Evolutionary conservation across 1,140 invertebrate species (phyloP), one percentile per base, ranked within the genome.

Genomic region (Babylonia areolata): DNA sequence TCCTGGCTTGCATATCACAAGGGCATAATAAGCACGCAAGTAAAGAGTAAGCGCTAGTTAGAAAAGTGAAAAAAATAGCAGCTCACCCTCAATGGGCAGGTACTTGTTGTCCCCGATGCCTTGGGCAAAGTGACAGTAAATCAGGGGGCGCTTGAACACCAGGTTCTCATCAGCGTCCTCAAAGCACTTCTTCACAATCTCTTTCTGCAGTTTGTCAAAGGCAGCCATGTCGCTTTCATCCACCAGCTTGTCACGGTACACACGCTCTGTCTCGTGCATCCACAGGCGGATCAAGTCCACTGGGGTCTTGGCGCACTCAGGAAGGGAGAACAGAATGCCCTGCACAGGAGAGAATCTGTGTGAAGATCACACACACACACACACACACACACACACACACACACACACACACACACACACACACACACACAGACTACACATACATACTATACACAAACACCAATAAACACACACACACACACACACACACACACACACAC

Each of bases 21-120:
- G n/a, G n/a, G n/a, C n/a, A n/a, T n/a, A n/a, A n/a, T n/a, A n/a
- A n/a, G n/a, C n/a, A n/a, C n/a, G n/a, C n/a, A n/a, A n/a, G n/a
- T n/a, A n/a, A n/a, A n/a, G n/a, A n/a, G n/a, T n/a, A n/a, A n/a
- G n/a, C n/a, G n/a, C n/a, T n/a, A n/a, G n/a, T n/a, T n/a, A n/a
- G n/a, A n/a, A n/a, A n/a, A n/a, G n/a, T 51, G 9, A 51, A 51
- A 51, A 51, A 51, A 51, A 51, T 20, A 11, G 46, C 58, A 64
- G 58, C 58, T 64, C 20, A 64, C 58, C 95, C 12, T n/a, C 73
- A 12, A 98, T 96, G 28, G 97, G 96, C 96, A 98, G 97, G 93
- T 99, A 99, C 93, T 99, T 99, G 0, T 98, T 97, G 92, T 99
- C 98, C 69, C 98, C 98, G 90, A 99, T 97, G 77, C 98, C 98